phyloP scores from a whole-genome alignment of 2,113 vertebrate species.

The Chionis minor region DNA sequence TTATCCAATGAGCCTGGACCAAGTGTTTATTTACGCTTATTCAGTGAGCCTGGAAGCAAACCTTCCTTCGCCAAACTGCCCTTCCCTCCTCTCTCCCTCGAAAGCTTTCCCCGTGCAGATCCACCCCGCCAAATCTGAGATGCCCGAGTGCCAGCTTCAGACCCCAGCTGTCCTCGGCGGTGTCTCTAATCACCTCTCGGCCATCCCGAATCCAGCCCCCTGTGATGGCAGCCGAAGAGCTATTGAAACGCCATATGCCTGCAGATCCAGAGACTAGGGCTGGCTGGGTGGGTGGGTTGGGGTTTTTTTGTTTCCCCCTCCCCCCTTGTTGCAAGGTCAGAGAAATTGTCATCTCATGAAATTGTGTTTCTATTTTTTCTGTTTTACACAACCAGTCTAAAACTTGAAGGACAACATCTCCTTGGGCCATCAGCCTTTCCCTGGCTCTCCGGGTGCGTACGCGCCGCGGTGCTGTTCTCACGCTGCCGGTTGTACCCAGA shows the following conservation, averaged over 20 bases:
- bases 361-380: not conserved
- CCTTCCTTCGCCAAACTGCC: not conserved
- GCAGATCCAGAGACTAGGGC: not conserved
- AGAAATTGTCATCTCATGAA: not conserved
- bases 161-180: not conserved
- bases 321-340: not conserved
- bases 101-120: not conserved
- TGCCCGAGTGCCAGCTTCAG: not conserved
- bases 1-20: not conserved
- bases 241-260: not conserved
- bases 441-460: too few relatives aligned
- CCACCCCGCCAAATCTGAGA: not conserved
- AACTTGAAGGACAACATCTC: not conserved
- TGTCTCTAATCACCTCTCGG: not conserved
- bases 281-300: too few relatives aligned
- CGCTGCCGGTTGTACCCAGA: not conserved
- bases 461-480: not conserved
- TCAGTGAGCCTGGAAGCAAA: not conserved
- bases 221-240: not conserved
- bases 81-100: not conserved
- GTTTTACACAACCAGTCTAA: not conserved
- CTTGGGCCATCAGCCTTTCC: not conserved
- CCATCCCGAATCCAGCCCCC: not conserved
- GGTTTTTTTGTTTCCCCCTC: too few relatives aligned
- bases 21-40: not conserved